A percentile compares a stretch with the other conserved stretches of the same genome.
Evolutionary conservation across 2,797 vertebrate species (phyloP).

Genomic region (Podargus strigoides): DNA sequence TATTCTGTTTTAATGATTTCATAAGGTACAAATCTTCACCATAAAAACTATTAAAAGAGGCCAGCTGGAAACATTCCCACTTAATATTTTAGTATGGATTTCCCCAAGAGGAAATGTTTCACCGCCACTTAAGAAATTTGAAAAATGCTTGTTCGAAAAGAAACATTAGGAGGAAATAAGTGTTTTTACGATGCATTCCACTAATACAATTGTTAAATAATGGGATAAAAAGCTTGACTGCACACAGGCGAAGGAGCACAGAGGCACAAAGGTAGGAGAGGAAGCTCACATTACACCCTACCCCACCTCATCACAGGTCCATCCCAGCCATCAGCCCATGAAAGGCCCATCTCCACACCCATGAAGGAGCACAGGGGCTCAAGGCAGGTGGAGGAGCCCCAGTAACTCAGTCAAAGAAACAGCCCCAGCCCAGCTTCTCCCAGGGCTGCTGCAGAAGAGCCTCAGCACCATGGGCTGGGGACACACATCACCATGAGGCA

Average conservation of each 20-base stretch:
- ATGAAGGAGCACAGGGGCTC: background rate
- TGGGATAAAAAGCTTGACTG: background rate
- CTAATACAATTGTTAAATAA: background rate
- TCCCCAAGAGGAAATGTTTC: conserved; percentile 28
- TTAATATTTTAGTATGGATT: conserved; percentile 53
- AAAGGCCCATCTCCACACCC: background rate
- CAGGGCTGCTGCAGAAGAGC: background rate
- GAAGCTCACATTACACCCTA: background rate
- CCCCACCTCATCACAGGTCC: background rate
- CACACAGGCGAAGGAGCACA: background rate
- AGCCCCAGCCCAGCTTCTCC: rapidly evolving
- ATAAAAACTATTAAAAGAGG: conserved; percentile 17
- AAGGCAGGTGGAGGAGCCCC: background rate
- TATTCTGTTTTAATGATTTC: conserved; percentile 36
- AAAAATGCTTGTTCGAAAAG: conserved; percentile 8
- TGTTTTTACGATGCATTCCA: background rate
- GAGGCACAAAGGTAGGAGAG: background rate
- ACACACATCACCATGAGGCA: too few relatives aligned
- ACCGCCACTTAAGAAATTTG: background rate
- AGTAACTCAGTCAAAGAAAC: background rate
- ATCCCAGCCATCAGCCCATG: background rate
- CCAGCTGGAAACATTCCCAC: conserved; percentile 38
- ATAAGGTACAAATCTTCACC: conserved; percentile 35
- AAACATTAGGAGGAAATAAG: background rate
- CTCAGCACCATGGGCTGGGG: background rate